Percentiles rank a stretch among this genome's conserved stretches.
Conservation (phyloP, 2,797 vertebrate species). For the Galaxias olidus region DNA sequence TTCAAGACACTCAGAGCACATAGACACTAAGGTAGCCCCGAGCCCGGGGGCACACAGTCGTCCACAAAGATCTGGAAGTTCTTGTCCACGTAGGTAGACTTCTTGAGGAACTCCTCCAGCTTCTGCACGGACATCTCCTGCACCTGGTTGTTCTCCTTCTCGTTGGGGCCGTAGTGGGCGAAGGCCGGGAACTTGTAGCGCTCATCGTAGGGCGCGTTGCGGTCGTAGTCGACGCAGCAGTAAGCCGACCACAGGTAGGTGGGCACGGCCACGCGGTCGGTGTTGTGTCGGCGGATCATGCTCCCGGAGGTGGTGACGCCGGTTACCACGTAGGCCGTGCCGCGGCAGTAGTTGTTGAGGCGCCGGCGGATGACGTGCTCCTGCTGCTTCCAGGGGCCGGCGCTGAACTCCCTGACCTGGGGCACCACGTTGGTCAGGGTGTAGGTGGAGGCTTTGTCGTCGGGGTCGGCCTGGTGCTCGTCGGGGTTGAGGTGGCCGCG, state of each 20-base stretch:
- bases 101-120: constrained; percentile 70
- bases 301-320: constrained; percentile 67
- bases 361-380: constrained; percentile 62
- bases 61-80: constrained; percentile 70
- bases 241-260: constrained; percentile 73
- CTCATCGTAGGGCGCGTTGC: constrained; percentile 62
- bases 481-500: constrained; percentile 67
- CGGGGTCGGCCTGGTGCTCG: constrained; percentile 59
- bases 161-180: constrained; percentile 66
- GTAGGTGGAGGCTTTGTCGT: constrained; percentile 75
- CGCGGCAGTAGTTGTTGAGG: constrained; percentile 74
- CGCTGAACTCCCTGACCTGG: constrained; percentile 48
- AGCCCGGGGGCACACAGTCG: constrained; percentile 52
- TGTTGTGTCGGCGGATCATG: constrained; percentile 66
- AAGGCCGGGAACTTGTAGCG: constrained; percentile 72
- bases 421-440: constrained; percentile 75
- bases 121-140: constrained; percentile 59
- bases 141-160: constrained; percentile 49
- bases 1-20: too few relatives aligned
- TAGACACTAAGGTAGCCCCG: not conserved
- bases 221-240: constrained; percentile 71
- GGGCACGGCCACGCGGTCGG: constrained; percentile 68
- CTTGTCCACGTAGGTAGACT: constrained; percentile 57
- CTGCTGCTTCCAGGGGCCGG: constrained; percentile 54
- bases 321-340: constrained; percentile 66